These are phyloP conservation scores for Cuniculus paca DNA, from an alignment of 2,797 vertebrate species.

Conservation along the genomic window DNA sequence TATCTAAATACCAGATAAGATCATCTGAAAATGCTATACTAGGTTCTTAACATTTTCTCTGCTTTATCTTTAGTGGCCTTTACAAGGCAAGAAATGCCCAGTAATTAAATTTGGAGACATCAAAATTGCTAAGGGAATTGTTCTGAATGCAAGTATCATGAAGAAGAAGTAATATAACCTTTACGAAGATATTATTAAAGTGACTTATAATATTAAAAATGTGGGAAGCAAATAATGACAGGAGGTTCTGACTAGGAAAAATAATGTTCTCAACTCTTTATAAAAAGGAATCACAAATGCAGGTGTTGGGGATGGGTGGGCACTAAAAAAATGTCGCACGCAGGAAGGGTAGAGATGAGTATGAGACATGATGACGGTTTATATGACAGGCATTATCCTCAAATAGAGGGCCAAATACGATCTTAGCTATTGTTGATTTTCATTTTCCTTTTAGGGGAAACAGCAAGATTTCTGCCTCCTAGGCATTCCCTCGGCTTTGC, in stretches of 20 bases:
- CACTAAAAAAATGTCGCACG: conserved; percentile 9
- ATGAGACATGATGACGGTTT: background rate
- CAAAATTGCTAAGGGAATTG: conserved; percentile 71
- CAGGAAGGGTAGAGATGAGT: background rate
- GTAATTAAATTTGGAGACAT: conserved; percentile 78
- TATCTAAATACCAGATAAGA: conserved; percentile 65
- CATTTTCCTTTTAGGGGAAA: conserved; percentile 34
- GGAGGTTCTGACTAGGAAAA: conserved; percentile 55
- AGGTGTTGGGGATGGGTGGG: background rate
- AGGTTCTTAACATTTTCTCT: conserved; percentile 75
- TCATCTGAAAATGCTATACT: conserved; percentile 55
- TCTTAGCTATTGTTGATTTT: background rate
- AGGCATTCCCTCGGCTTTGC: background rate
- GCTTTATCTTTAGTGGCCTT: conserved; percentile 74
- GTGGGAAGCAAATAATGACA: conserved; percentile 67
- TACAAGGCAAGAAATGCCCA: conserved; percentile 55
- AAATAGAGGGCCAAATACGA: background rate
- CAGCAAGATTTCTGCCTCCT: background rate
- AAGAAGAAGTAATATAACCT: conserved; percentile 75
- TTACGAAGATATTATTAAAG: conserved; percentile 77
- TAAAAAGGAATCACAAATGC: conserved; percentile 48
- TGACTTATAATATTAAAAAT: conserved; percentile 74
- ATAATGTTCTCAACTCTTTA: conserved; percentile 21
- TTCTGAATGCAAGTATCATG: conserved; percentile 62
- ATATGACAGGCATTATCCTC: background rate